Evolutionary conservation across 2,797 vertebrate species (phyloP).

Genomic region (Hipposideros larvatus): DNA sequence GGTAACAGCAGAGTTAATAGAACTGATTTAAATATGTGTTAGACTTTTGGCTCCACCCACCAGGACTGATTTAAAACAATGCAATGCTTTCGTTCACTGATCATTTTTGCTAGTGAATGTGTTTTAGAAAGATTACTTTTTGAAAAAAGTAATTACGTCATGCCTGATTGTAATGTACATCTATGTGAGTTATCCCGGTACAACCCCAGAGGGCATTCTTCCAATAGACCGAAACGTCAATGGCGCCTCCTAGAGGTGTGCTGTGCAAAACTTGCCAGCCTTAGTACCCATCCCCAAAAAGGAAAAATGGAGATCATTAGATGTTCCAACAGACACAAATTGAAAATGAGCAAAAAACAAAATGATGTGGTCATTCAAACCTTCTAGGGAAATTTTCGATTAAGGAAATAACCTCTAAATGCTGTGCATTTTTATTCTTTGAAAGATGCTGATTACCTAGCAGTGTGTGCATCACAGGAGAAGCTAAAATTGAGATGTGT

Average conservation of each 20-base stretch:
- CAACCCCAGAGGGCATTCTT: fast-evolving
- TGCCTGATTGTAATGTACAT: neutral
- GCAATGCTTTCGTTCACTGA: neutral
- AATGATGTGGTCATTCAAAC: neutral
- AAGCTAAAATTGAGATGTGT: neutral
- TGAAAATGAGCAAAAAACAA: constrained; percentile 5
- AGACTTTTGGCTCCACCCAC: neutral
- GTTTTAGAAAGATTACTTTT: constrained; percentile 36
- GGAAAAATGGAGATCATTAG: neutral
- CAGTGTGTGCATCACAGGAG: neutral
- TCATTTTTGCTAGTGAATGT: neutral
- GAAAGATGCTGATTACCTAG: constrained; percentile 21
- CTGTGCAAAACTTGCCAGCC: too few species aligned
- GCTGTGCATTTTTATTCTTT: neutral
- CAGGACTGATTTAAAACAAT: neutral
- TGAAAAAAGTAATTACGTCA: neutral
- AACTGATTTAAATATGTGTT: neutral
- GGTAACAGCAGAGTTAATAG: neutral
- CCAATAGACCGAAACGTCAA: fast-evolving
- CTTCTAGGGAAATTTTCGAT: constrained; percentile 23
- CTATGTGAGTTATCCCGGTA: fast-evolving
- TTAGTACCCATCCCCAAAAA: neutral
- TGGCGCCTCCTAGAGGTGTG: fast-evolving
- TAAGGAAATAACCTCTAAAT: neutral
- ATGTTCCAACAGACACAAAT: neutral